Evolutionary conservation across 1,140 invertebrate species (phyloP), one percentile per base, ranked within the genome.

Genomic region (Hycleus cichorii): DNA sequence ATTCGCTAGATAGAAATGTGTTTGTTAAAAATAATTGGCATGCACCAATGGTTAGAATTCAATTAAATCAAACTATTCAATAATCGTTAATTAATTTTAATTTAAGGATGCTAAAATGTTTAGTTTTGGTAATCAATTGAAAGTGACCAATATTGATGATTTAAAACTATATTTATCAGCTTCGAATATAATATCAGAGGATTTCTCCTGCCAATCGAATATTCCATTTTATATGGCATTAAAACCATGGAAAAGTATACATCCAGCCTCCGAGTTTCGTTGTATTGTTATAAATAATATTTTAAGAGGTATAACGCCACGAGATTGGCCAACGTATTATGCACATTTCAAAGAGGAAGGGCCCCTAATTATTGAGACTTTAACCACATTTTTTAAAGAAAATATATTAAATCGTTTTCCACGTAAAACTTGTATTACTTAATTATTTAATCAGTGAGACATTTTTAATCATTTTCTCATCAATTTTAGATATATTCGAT

Each of bases 11-110:
- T 48, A 64, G 52, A 44, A 62, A 57, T 47, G 67, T 63, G 43
- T 72, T 72, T 63, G 63, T 70, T 39, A 72, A 69, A 65, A 71
- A 68, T 46, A 72, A 72, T 50, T 72, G 70, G 70, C 68, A 69
- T 58, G 68, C 70, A n/a, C 69, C 69, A 11, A 49, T 62, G 45
- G 66, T 66, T 60, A 40, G 24, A 52, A 39, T 26, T 60, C 39
- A n/a, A 42, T 42, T n/a, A n/a, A 8, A 42, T n/a, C 11, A 42
- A 42, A 42, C 2, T n/a, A n/a, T 56, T 42, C 10, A 4, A 12
- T 11, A 38, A 2, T 47, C 24, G n/a, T 7, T 38, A 18, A 9
- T 10, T 12, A 39, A 39, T 43, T 42, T 11, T 42, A 7, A 11
- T 61, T 57, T 44, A 43, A 64, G 60, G 71, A 72, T 62, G 69